Conservation (phyloP, 2,797 vertebrate species). For the Eospalax fontanierii region DNA sequence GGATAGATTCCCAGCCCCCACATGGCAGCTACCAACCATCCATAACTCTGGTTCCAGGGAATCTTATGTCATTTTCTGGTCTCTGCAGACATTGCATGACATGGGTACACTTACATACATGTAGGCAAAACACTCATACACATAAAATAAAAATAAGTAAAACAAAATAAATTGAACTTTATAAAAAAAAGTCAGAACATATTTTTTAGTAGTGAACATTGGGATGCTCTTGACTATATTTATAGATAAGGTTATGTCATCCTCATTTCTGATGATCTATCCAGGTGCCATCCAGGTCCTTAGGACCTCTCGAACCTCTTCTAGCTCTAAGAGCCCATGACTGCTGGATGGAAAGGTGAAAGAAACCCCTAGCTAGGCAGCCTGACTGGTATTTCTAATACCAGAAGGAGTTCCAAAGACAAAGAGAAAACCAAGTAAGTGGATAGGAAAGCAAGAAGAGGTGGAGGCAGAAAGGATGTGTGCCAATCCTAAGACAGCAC, state of each 20-base stretch:
- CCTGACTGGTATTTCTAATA: not conserved
- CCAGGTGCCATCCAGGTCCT: not conserved
- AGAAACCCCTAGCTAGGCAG: not conserved
- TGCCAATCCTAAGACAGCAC: not conserved
- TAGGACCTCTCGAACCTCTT: not conserved
- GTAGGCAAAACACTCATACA: no score
- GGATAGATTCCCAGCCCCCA: no score
- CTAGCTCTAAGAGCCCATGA: not conserved
- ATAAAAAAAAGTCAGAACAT: not conserved
- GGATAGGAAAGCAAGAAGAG: not conserved
- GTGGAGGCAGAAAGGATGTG: no score
- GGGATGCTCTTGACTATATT: not conserved
- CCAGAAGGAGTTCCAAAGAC: not conserved
- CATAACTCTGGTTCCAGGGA: no score
- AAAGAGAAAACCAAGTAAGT: not conserved
- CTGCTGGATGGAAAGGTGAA: not conserved
- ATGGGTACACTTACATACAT: no score
- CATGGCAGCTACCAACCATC: no score
- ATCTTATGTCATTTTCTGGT: no score
- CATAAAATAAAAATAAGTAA: no score
- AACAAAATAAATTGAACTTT: no score
- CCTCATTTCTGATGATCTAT: not conserved
- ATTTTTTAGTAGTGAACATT: not conserved
- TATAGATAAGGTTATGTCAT: not conserved
- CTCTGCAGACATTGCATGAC: no score